These are phyloP conservation scores for Acanthoscelides obtectus DNA, from an alignment of 2,888 invertebrate species.

Conservation along the genomic window DNA sequence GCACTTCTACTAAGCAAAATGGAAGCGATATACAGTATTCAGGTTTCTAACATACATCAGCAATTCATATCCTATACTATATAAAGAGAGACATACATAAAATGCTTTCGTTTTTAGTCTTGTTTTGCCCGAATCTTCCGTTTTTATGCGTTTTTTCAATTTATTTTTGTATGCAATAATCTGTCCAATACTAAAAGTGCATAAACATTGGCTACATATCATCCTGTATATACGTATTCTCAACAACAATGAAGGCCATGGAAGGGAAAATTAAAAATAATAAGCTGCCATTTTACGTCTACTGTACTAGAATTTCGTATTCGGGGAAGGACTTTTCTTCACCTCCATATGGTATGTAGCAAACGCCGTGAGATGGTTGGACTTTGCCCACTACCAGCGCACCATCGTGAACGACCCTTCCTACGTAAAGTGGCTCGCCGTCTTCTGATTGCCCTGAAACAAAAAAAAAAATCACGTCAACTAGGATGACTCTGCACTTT, in stretches of 20 bases:
- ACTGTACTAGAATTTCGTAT: conserved; percentile 68
- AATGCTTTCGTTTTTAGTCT: neutral
- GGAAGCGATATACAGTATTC: neutral
- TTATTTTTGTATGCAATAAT: neutral
- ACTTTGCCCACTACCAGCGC: conserved; percentile 77
- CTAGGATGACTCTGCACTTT: too few relatives aligned
- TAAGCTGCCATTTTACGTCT: conserved; percentile 25
- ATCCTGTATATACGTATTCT: neutral
- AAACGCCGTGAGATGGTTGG: conserved; percentile 67
- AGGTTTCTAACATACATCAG: neutral
- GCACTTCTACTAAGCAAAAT: neutral
- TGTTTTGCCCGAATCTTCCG: neutral
- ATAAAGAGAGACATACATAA: neutral
- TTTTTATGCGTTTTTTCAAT: too few relatives aligned
- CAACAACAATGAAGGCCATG: neutral
- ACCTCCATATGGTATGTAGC: conserved; percentile 81
- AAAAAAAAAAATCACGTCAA: too few relatives aligned
- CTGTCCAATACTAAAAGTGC: neutral
- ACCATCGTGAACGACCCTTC: conserved; percentile 73
- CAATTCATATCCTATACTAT: neutral
- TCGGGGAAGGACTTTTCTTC: conserved; percentile 75
- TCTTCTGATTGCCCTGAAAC: conserved; percentile 56
- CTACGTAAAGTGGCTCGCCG: conserved; percentile 75
- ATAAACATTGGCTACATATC: neutral
- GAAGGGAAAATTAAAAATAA: neutral